Evolutionary conservation across 2,113 vertebrate genomes (phyloP).

Genomic region (Potamarius usumacintae): DNA sequence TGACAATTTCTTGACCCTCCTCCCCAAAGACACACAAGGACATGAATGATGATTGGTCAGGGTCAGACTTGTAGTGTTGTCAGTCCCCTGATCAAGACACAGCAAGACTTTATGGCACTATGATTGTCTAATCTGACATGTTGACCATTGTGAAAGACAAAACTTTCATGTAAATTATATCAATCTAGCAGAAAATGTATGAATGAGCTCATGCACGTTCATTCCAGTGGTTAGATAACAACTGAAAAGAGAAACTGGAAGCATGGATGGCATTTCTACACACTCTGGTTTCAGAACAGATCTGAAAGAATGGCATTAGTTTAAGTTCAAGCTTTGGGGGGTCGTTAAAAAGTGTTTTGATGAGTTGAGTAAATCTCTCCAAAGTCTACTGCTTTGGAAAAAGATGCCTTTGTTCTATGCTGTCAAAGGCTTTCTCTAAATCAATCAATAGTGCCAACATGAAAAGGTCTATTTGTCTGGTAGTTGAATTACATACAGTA

Average conservation of each 20-base stretch:
- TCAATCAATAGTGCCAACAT: neutral
- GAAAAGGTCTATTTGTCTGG: neutral
- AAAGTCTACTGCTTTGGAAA: neutral
- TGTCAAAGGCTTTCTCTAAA: neutral
- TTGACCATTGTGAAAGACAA: too few species aligned
- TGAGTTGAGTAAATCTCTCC: neutral
- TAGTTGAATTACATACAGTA: neutral
- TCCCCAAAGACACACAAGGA: too few species aligned
- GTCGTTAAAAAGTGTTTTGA: neutral
- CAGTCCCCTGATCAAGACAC: too few species aligned
- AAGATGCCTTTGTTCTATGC: neutral
- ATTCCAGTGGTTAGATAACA: neutral
- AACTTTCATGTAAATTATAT: too few species aligned
- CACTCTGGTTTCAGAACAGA: neutral
- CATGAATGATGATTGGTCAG: too few species aligned
- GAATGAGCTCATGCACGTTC: neutral
- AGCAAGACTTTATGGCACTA: too few species aligned
- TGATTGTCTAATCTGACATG: too few species aligned
- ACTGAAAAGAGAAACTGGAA: neutral
- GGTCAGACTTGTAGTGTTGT: too few species aligned
- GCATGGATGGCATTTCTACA: neutral
- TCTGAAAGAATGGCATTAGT: slow-evolving; percentile 1
- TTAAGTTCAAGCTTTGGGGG: neutral
- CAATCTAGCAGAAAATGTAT: neutral
- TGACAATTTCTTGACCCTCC: too few species aligned